These are phyloP conservation scores for Agrochola lota DNA, from an alignment of 2,888 invertebrate species.

Conservation along the genomic window DNA sequence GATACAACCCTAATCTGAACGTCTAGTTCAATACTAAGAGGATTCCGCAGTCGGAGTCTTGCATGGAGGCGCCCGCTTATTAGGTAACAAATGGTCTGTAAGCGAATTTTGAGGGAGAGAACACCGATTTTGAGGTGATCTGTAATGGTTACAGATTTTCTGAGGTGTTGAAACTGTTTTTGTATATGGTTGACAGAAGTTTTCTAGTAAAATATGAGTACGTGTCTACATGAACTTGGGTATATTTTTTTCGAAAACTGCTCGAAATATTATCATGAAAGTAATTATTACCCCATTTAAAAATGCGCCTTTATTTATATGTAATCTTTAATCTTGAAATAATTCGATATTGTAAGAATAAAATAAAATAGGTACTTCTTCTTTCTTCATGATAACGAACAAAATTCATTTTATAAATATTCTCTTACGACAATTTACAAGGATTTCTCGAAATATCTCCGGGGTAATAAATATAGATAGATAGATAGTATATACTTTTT, in stretches of 20 bases:
- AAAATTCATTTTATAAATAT: not conserved
- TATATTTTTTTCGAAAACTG: not conserved
- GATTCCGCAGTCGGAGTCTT: slow-evolving; percentile 65
- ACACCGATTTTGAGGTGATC: slow-evolving; percentile 34
- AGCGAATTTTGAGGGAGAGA: slow-evolving; percentile 45
- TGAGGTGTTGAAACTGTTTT: not conserved
- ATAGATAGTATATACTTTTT: too few species aligned
- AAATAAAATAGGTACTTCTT: not conserved
- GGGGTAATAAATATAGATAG: not conserved
- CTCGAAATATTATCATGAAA: not conserved
- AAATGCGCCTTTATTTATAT: not conserved
- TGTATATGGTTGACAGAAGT: not conserved
- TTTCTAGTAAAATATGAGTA: not conserved
- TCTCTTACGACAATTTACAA: not conserved
- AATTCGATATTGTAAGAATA: not conserved
- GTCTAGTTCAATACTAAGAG: slow-evolving; percentile 67
- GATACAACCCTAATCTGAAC: slow-evolving; percentile 33
- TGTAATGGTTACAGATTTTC: not conserved
- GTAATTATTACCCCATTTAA: not conserved
- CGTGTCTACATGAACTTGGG: not conserved
- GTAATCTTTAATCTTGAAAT: not conserved
- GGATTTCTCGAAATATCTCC: not conserved
- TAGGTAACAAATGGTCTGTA: slow-evolving; percentile 55
- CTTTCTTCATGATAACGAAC: not conserved
- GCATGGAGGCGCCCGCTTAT: slow-evolving; percentile 51